Evolutionary conservation across 92 coral and sea anemone species (phyloP).

Genomic region (Muricea muricata): DNA sequence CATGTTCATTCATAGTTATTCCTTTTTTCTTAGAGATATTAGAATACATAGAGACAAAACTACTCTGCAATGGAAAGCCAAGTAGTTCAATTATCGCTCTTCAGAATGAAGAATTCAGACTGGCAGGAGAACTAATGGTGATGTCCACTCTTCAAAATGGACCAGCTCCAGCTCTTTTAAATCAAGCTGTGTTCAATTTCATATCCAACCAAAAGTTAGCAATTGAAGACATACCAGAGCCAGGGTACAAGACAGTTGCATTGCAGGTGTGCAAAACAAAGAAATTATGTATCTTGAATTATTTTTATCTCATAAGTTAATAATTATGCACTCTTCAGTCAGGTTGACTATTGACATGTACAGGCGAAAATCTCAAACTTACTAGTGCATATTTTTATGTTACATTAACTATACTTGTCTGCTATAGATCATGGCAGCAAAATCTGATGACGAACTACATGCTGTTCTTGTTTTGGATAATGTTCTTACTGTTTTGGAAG

Average conservation of each 20-base stretch:
- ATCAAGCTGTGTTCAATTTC: background rate
- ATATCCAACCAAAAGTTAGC: background rate
- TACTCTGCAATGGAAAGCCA: constrained; percentile 38
- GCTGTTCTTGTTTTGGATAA: background rate
- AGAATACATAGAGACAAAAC: constrained; percentile 6
- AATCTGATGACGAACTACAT: background rate
- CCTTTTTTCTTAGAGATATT: constrained; percentile 27
- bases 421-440: background rate
- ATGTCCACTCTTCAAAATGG: constrained; percentile 39
- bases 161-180: background rate
- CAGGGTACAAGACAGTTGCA: constrained; percentile 23
- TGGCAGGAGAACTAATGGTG: constrained; percentile 31
- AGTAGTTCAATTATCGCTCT: constrained; percentile 26
- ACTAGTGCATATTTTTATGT: too few relatives aligned
- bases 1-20: too few relatives aligned
- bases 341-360: too few relatives aligned
- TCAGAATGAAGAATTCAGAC: constrained; percentile 5
- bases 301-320: too few relatives aligned
- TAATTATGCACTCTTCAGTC: too few relatives aligned
- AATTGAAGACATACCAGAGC: constrained; percentile 23
- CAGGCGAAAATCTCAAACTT: too few relatives aligned
- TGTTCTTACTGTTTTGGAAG: background rate
- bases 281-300: too few relatives aligned
- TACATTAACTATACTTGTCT: too few relatives aligned
- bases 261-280: constrained; percentile 5